phyloP scores from a whole-genome alignment of 2,888 invertebrate species.

The Oxytorus armatus region DNA sequence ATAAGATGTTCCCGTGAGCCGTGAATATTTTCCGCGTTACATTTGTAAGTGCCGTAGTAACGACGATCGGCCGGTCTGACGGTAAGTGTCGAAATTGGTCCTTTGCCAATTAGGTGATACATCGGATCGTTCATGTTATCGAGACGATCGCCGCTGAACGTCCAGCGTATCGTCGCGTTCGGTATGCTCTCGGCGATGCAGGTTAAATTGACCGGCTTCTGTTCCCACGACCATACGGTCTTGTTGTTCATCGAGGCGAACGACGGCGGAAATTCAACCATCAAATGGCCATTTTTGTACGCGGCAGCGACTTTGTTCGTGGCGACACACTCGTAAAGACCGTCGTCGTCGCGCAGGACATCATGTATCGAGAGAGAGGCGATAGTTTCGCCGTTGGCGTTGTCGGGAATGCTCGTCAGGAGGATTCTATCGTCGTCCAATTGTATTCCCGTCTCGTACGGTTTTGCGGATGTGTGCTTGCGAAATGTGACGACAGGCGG shows the following conservation, averaged over 20 bases:
- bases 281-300: conserved; percentile 92
- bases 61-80: conserved; percentile 88
- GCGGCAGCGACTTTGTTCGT: conserved; percentile 91
- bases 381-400: conserved; percentile 86
- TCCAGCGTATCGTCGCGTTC: conserved; percentile 96
- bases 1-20: conserved; percentile 90
- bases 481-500: conserved; percentile 92
- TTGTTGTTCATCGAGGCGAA: conserved; percentile 90
- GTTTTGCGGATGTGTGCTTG: conserved; percentile 89
- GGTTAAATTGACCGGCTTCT: conserved; percentile 92
- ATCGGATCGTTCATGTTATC: conserved; percentile 83
- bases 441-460: conserved; percentile 88
- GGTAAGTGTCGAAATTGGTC: conserved; percentile 90
- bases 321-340: conserved; percentile 94
- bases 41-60: conserved; percentile 92
- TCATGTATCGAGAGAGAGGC: conserved; percentile 90
- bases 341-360: conserved; percentile 89
- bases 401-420: conserved; percentile 86
- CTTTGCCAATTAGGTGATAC: conserved; percentile 87
- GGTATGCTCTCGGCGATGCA: conserved; percentile 96
- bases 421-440: conserved; percentile 89
- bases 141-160: conserved; percentile 81
- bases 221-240: conserved; percentile 94
- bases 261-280: conserved; percentile 92
- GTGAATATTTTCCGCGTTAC: conserved; percentile 91